phyloP scores from a whole-genome alignment of 2,113 vertebrate genomes.

The Ageneiosus marmoratus region DNA sequence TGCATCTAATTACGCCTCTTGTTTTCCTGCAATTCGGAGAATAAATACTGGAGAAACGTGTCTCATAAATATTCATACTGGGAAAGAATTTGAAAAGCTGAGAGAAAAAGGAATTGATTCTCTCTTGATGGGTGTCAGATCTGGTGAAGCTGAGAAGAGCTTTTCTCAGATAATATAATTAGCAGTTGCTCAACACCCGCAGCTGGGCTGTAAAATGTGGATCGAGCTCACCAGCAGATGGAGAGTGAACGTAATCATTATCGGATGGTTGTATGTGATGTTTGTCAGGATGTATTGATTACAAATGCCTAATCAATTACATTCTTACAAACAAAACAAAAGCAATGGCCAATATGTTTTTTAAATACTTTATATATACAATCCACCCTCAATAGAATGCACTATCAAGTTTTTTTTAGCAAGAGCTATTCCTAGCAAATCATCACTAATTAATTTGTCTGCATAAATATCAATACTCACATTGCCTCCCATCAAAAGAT shows the following conservation, averaged over 20 bases:
- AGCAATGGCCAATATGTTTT: neutral
- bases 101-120: conserved; percentile 57
- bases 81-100: conserved; percentile 53
- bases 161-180: conserved; percentile 62
- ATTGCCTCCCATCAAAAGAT: conserved; percentile 40
- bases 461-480: conserved; percentile 38
- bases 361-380: conserved; percentile 2
- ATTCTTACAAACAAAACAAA: conserved; percentile 9
- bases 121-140: conserved; percentile 61
- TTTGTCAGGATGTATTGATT: conserved; percentile 39
- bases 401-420: neutral
- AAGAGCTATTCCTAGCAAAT: conserved; percentile 11
- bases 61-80: conserved; percentile 70
- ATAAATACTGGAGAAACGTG: conserved; percentile 68
- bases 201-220: conserved; percentile 52
- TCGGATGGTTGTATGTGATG: conserved; percentile 15
- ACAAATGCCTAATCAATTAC: conserved; percentile 10
- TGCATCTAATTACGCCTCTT: conserved; percentile 72
- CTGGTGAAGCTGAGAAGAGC: conserved; percentile 50
- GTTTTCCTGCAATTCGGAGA: conserved; percentile 65
- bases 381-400: neutral
- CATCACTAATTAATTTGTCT: conserved; percentile 39
- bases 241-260: conserved; percentile 36
- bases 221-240: conserved; percentile 20
- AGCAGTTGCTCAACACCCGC: conserved; percentile 54